Conservation (phyloP, 2,888 invertebrate species). For the Sphaerophoria rueppellii region DNA sequence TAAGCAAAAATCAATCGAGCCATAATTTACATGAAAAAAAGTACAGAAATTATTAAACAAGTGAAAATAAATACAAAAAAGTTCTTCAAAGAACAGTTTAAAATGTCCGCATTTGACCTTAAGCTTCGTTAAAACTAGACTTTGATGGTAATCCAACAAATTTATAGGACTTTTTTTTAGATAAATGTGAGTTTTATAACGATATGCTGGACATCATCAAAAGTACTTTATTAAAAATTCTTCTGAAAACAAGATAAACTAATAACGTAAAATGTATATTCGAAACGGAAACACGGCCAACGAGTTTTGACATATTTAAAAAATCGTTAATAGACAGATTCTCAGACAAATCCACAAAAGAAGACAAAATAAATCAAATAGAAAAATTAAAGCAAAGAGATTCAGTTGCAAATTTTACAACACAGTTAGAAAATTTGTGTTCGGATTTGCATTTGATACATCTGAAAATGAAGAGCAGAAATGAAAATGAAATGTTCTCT, state of each 20-base stretch:
- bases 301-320: conserved; percentile 29
- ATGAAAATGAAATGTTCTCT: background rate
- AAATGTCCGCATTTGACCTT: conserved; percentile 14
- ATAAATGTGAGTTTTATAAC: conserved; percentile 16
- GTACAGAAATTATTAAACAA: background rate
- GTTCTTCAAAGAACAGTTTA: conserved; percentile 3
- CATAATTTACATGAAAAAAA: background rate
- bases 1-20: background rate
- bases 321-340: conserved; percentile 23
- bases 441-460: conserved; percentile 32
- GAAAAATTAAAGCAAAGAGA: conserved; percentile 9
- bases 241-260: conserved; percentile 1
- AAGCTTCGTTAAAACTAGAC: conserved; percentile 12
- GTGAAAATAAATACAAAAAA: background rate
- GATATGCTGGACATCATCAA: conserved; percentile 2
- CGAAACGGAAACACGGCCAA: background rate
- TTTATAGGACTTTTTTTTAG: background rate
- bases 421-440: conserved; percentile 27
- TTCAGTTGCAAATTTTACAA: conserved; percentile 25
- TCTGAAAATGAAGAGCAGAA: conserved; percentile 21
- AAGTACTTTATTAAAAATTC: conserved; percentile 6
- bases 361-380: conserved; percentile 17
- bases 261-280: conserved; percentile 22
- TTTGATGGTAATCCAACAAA: conserved; percentile 13
- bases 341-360: conserved; percentile 30